Percentiles rank a stretch among this genome's conserved stretches.
Conservation (phyloP, 2,888 invertebrate genomes). For the Drosophila atripex region DNA sequence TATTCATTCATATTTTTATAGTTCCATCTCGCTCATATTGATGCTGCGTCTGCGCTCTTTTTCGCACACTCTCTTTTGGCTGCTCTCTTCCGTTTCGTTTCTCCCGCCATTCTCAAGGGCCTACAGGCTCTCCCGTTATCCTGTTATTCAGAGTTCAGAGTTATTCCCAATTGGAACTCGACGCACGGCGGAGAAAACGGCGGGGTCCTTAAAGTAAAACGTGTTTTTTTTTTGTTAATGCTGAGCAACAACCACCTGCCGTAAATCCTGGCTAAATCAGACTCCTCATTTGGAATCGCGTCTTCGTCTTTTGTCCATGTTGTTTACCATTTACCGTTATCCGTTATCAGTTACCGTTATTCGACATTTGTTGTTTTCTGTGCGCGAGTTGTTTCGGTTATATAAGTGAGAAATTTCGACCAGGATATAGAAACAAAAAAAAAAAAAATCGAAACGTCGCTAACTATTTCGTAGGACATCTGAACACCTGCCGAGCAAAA, state of each 20-base stretch:
- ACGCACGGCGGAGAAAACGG: slow-evolving; percentile 11
- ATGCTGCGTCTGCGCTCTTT: slow-evolving; percentile 25
- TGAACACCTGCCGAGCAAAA: neutral
- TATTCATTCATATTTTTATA: neutral
- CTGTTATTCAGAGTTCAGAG: slow-evolving; percentile 38
- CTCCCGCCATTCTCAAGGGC: neutral
- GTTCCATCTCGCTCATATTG: slow-evolving; percentile 26
- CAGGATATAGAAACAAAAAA: neutral
- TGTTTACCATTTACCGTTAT: neutral
- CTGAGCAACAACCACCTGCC: slow-evolving; percentile 28
- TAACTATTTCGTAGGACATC: neutral
- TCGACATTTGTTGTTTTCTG: slow-evolving; percentile 5
- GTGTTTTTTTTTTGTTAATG: slow-evolving; percentile 13
- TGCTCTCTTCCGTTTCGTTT: neutral
- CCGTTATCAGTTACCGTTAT: neutral
- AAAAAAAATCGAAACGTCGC: neutral
- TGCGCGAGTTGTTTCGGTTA: slow-evolving; percentile 28
- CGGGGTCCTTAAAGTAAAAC: slow-evolving; percentile 16
- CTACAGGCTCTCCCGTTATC: neutral
- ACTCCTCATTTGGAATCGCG: slow-evolving; percentile 3
- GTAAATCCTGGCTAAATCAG: slow-evolving; percentile 26
- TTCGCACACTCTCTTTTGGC: neutral
- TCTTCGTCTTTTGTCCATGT: neutral
- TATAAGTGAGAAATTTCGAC: slow-evolving; percentile 23
- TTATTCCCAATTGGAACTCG: slow-evolving; percentile 31